A percentile compares a stretch with the other conserved stretches of the same genome.
Evolutionary conservation across 2,888 invertebrate genomes (phyloP).

Genomic region (Eristalinus sepulchralis): DNA sequence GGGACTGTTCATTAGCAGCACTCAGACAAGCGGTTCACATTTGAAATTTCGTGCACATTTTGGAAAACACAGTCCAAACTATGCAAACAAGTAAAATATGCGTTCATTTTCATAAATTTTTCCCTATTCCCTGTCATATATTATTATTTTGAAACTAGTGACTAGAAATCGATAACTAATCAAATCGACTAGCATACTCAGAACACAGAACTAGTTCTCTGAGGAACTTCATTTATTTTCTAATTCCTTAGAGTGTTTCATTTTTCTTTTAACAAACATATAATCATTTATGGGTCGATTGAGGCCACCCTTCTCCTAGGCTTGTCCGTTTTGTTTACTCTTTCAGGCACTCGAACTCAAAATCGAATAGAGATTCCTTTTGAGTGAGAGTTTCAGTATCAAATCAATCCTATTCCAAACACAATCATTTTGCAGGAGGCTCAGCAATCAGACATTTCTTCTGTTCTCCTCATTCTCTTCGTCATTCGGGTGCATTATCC

Average conservation of each 20-base stretch:
- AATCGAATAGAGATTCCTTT: too few relatives aligned
- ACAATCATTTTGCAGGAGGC: too few relatives aligned
- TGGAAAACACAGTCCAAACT: neutral
- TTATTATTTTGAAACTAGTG: neutral
- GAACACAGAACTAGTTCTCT: too few relatives aligned
- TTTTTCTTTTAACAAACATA: too few relatives aligned
- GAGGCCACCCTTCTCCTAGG: neutral
- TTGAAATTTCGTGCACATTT: too few relatives aligned
- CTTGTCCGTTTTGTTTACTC: neutral
- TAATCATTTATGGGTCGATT: neutral
- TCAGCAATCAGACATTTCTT: slow-evolving; percentile 16
- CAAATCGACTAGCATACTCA: neutral
- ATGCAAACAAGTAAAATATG: too few relatives aligned
- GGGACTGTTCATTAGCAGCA: too few relatives aligned
- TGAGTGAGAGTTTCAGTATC: too few relatives aligned
- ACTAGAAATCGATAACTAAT: neutral
- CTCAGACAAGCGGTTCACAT: too few relatives aligned
- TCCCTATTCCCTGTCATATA: neutral
- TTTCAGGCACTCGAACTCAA: neutral
- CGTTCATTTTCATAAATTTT: neutral
- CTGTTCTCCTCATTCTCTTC: slow-evolving; percentile 1
- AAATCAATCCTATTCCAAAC: too few relatives aligned
- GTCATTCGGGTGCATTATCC: slow-evolving; percentile 61
- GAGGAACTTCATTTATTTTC: too few relatives aligned
- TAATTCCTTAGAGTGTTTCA: too few relatives aligned